These are phyloP conservation scores for Achlya flavicornis DNA, from an alignment of 2,888 invertebrate genomes.

Conservation along the genomic window DNA sequence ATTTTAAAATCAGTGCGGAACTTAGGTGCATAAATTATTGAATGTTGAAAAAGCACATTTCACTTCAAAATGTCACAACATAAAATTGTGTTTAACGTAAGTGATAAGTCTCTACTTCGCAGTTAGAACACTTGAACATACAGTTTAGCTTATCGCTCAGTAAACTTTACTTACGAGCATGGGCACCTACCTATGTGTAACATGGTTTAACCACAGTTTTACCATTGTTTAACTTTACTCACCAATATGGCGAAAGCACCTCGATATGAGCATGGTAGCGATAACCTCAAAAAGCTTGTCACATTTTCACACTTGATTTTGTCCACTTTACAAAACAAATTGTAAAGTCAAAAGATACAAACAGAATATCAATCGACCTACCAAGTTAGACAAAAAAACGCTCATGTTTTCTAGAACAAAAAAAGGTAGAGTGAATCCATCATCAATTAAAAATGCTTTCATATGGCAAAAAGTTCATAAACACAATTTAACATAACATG, in stretches of 20 bases:
- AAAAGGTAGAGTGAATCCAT: no score
- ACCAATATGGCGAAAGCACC: background rate
- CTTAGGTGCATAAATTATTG: no score
- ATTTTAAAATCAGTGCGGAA: no score
- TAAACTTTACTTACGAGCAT: background rate
- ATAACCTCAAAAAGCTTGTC: background rate
- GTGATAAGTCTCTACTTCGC: background rate
- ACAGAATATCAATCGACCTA: background rate
- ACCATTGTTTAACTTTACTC: background rate
- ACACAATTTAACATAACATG: background rate
- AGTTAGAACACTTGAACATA: background rate
- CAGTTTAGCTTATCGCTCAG: slow-evolving; percentile 11
- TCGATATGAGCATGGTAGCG: background rate
- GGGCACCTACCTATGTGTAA: background rate
- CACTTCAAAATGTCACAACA: background rate
- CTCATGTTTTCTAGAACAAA: no score
- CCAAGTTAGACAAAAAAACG: no score
- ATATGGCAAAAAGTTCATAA: no score
- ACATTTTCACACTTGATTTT: background rate
- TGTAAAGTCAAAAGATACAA: background rate
- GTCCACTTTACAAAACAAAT: background rate
- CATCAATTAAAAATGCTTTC: no score
- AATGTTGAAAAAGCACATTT: background rate
- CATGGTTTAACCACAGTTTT: no score
- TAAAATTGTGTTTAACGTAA: background rate